Conservation (phyloP, 2,113 vertebrate genomes). For the Gymnarchus niloticus region DNA sequence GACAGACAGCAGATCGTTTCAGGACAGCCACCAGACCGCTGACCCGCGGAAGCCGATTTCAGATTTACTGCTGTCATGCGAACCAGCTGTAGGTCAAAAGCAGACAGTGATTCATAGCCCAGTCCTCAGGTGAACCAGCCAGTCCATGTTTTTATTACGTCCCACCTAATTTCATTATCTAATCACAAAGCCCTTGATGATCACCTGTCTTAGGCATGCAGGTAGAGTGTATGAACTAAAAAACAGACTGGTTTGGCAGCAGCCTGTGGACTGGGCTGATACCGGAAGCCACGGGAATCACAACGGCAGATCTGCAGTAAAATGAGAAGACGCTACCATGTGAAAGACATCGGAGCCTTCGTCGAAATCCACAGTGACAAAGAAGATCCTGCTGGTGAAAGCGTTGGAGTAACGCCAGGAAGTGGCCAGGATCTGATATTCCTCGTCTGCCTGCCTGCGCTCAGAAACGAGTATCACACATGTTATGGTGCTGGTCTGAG, state of each 20-base stretch:
- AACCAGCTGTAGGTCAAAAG: neutral
- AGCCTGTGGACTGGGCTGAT: neutral
- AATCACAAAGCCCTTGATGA: neutral
- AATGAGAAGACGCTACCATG: slow-evolving; percentile 70
- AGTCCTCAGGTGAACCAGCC: neutral
- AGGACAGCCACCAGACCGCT: neutral
- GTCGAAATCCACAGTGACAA: slow-evolving; percentile 92
- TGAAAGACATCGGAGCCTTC: slow-evolving; percentile 97
- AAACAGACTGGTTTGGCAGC: too few relatives aligned
- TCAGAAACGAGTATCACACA: neutral
- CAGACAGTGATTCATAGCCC: neutral
- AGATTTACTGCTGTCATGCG: neutral
- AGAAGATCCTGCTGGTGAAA: slow-evolving; percentile 93
- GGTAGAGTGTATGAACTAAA: neutral
- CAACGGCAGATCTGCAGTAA: neutral
- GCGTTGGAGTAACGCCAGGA: slow-evolving; percentile 94
- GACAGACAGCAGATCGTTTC: neutral
- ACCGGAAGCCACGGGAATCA: neutral
- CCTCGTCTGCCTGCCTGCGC: slow-evolving; percentile 90
- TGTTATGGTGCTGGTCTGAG: neutral
- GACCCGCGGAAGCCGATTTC: neutral
- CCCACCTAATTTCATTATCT: neutral
- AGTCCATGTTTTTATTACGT: neutral
- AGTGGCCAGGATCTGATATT: slow-evolving; percentile 92
- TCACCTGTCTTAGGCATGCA: neutral